Evolutionary conservation across 2,113 vertebrate genomes (phyloP), one percentile per base, ranked within the genome.

Genomic region (Symphodus melops): DNA sequence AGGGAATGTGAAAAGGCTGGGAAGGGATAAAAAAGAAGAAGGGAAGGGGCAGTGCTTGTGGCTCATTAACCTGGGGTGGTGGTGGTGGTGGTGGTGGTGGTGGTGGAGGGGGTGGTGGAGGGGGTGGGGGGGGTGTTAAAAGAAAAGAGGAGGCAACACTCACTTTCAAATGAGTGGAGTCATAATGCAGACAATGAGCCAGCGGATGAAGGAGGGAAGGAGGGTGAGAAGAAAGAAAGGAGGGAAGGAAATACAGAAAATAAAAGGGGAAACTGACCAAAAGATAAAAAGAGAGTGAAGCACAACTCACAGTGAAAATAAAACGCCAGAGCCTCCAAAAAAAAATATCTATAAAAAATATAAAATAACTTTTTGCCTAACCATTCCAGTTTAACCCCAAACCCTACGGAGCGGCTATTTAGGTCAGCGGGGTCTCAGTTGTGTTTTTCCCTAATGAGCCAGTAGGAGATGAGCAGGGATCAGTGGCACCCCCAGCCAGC

Each of bases 31-130:
- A 85, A 78, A 48, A 48, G 17, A 17, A 41, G 39, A 48, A 76
- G 83, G 70, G 74, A 67, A 76, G 82, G 73, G 68, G 59, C 77
- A 58, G 81, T 62, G 48, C 74, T 71, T 25, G 77, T 42, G 82
- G 75, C 85, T 89, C 89, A 89, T 92, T 91, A 93, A 93, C 88
- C 77, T 72, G 79, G 25, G 28, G 28, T n/a, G n/a, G n/a, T n/a
- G n/a, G n/a, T n/a, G n/a, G n/a, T n/a, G n/a, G n/a, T n/a, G n/a
- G n/a, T n/a, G n/a, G 28, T 2, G 28, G 28, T 2, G 28, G 28
- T 2, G 28, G 28, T 4, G 28, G 54, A 54, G 72, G 74, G 17
- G 72, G 83, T 51, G 73, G 28, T 2, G 28, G 28, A 5, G 28
- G 28, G 28, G 28, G 28, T 4, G 28, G 54, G 57, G 72, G 74